Conservation (phyloP, 2,797 vertebrate genomes). For the Prunella strophiata region DNA sequence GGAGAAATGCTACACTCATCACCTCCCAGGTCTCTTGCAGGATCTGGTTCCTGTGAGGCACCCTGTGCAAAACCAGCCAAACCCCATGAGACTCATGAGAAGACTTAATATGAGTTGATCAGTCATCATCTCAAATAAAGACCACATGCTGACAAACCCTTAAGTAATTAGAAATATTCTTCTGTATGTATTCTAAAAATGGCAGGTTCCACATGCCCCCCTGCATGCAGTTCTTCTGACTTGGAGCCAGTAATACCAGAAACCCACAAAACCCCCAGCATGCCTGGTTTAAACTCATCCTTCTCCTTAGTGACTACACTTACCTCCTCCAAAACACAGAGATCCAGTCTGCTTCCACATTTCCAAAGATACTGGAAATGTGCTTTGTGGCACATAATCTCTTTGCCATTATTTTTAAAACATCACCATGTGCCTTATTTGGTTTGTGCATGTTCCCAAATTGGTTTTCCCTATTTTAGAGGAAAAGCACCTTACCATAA, state of each 20-base stretch:
- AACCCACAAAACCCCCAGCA: not conserved
- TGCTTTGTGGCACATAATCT: not conserved
- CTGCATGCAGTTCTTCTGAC: not conserved
- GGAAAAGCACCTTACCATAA: not conserved
- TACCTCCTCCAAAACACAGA: not conserved
- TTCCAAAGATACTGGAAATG: not conserved
- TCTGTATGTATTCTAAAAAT: not conserved
- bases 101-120: not conserved
- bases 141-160: not conserved
- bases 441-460: not conserved
- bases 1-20: not conserved
- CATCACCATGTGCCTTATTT: rapidly evolving
- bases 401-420: not conserved
- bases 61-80: not conserved
- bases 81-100: not conserved
- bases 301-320: not conserved
- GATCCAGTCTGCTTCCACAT: not conserved
- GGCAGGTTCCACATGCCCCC: not conserved
- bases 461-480: not conserved
- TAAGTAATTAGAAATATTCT: not conserved
- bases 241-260: not conserved
- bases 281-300: not conserved
- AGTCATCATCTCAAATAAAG: not conserved
- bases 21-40: not conserved
- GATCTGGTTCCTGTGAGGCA: not conserved